These are phyloP conservation scores for Aricia artaxerxes DNA, from an alignment of 2,888 invertebrate genomes.

Conservation along the genomic window DNA sequence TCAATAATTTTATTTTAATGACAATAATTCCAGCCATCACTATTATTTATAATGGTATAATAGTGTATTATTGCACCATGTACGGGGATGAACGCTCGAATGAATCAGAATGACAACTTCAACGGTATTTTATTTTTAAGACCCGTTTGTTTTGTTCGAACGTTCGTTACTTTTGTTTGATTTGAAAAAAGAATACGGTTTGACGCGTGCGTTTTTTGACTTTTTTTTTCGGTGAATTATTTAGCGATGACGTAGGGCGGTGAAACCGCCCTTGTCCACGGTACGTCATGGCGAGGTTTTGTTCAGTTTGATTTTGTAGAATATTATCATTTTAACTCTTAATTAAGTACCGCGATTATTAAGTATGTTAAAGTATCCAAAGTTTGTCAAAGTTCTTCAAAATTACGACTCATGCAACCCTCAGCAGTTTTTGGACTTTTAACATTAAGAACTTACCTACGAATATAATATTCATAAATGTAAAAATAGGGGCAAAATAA, in stretches of 20 bases:
- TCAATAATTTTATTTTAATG: conserved; percentile 66
- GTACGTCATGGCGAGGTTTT: conserved; percentile 17
- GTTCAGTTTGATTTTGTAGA: not conserved
- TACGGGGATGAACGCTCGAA: conserved; percentile 75
- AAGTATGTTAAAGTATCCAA: not conserved
- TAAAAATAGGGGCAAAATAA: not conserved
- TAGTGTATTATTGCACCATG: conserved; percentile 63
- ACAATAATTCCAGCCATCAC: conserved; percentile 68
- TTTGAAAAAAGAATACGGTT: conserved; percentile 38
- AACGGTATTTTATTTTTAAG: conserved; percentile 46
- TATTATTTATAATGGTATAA: conserved; percentile 69
- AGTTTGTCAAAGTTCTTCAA: not conserved
- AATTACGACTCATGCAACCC: not conserved
- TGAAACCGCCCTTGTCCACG: not conserved
- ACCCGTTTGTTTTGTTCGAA: conserved; percentile 42
- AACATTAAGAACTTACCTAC: not conserved
- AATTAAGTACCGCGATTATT: not conserved
- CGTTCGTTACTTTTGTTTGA: conserved; percentile 46
- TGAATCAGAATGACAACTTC: conserved; percentile 69
- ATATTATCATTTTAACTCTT: not conserved
- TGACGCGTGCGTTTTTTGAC: conserved; percentile 40
- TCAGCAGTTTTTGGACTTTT: not conserved
- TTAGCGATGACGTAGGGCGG: not conserved
- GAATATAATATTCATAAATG: not conserved
- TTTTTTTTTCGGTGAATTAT: conserved; percentile 25